Evolutionary conservation across 2,113 vertebrate species (phyloP), one percentile per base, ranked within the genome.

Genomic region (Camelus bactrianus): DNA sequence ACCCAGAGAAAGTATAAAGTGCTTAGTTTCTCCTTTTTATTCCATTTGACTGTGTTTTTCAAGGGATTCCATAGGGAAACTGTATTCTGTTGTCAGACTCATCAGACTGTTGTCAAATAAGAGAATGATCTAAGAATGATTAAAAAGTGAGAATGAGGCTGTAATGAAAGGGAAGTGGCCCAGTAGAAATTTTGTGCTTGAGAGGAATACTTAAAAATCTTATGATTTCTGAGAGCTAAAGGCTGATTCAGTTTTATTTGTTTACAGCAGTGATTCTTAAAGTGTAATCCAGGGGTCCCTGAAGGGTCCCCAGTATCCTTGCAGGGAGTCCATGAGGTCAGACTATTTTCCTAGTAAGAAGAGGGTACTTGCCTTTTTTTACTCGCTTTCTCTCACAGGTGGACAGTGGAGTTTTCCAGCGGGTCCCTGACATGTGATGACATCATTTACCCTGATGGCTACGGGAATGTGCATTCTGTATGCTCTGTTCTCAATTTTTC

Each of bases 1-100:
- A 5, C 12, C 52, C 65, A 50, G 52, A 84, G 54, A 72, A 85
- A 32, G 12, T 64, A n/a, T 17, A 69, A 38, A 89, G 52, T 17
- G n/a, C 32, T 89, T 81, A 70, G 14, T 75, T 81, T 32, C 52
- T 89, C 46, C 46, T 60, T 82, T 96, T 89, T 14, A 93, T 12
- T 42, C 3, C 17, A 62, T 20, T 77, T 93, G 64, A 58, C 16
- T 64, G 87, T 16, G 24, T 87, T 97, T 96, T 79, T 35, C 70
- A 83, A 89, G 48, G 52, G 62, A 83, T 52, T 87, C 60, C 20
- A 24, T 5, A 90, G 8, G 17, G n/a, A 95, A 85, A 94, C 38
- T 69, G 7, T 73, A 75, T 69, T 73, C 65, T 84, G 28, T 82
- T 75, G 30, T 93, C n/a, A 86, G 15, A 56, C 24, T 56, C 69